These are phyloP conservation scores for Nymphalis urticae DNA, from an alignment of 2,888 invertebrate species.

Conservation along the genomic window DNA sequence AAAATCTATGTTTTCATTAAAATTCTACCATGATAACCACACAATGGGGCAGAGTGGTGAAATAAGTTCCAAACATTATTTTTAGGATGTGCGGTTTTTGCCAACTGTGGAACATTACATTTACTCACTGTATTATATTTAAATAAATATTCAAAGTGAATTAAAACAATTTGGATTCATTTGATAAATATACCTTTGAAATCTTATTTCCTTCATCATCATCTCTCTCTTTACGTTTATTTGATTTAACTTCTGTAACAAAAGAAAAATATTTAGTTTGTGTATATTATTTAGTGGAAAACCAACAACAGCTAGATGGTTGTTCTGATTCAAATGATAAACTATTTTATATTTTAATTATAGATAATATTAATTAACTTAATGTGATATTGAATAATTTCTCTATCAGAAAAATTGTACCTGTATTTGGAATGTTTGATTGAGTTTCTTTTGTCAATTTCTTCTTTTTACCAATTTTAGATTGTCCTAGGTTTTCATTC, in stretches of 20 bases:
- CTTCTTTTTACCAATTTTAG: conserved; percentile 14
- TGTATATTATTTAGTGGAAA: no score
- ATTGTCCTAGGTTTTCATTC: not conserved
- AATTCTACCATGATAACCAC: no score
- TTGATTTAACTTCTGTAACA: conserved; percentile 43
- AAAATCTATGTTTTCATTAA: no score
- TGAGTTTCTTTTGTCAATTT: conserved; percentile 17
- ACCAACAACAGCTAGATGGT: not conserved
- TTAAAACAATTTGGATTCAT: no score
- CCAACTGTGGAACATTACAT: no score
- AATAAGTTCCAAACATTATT: no score
- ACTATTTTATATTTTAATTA: not conserved
- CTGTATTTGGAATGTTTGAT: conserved; percentile 12
- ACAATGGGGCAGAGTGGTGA: no score
- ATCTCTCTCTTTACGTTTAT: conserved; percentile 41
- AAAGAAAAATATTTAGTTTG: conserved; percentile 9
- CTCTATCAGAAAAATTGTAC: not conserved
- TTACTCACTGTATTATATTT: no score
- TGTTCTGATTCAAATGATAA: not conserved
- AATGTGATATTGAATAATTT: no score
- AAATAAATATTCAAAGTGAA: no score
- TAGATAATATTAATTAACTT: not conserved
- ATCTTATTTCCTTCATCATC: conserved; percentile 50
- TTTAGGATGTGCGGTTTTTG: no score
- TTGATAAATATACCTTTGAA: conserved; percentile 52